Evolutionary conservation across 2,797 vertebrate species (phyloP).

Genomic region (Apogon talboti): DNA sequence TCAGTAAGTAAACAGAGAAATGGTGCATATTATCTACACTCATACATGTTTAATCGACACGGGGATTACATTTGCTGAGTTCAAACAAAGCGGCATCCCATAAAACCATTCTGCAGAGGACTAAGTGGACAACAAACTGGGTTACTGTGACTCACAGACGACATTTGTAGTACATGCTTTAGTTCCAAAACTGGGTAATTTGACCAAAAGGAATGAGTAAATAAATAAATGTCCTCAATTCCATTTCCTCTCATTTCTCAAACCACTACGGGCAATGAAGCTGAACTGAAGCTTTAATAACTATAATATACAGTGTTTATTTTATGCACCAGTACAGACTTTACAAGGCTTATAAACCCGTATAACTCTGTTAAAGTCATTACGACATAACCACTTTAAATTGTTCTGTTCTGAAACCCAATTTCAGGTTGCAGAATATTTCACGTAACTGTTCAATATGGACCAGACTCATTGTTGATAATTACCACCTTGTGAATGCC

Average conservation of each 20-base stretch:
- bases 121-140: slow-evolving; percentile 40
- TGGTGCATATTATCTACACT: slow-evolving; percentile 43
- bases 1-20: slow-evolving; percentile 33
- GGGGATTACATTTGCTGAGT: slow-evolving; percentile 35
- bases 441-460: slow-evolving; percentile 10
- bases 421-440: slow-evolving; percentile 12
- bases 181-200: slow-evolving; percentile 21
- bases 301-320: not conserved
- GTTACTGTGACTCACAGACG: slow-evolving; percentile 39
- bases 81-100: slow-evolving; percentile 44
- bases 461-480: slow-evolving; percentile 42
- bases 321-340: not conserved
- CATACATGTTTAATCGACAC: slow-evolving; percentile 54
- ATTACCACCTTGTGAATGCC: slow-evolving; percentile 46
- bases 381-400: not conserved
- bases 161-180: slow-evolving; percentile 37
- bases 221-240: slow-evolving; percentile 5
- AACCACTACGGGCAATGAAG: not conserved
- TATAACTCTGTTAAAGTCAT: not conserved
- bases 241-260: slow-evolving; percentile 11
- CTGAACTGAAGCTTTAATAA: not conserved
- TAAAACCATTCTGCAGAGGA: slow-evolving; percentile 38
- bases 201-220: not conserved
- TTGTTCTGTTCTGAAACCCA: not conserved
- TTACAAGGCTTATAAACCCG: not conserved